Base-by-base conservation (phyloP, 64 coral and sea anemone genomes). In the Stichodactyla mertensii region DNA sequence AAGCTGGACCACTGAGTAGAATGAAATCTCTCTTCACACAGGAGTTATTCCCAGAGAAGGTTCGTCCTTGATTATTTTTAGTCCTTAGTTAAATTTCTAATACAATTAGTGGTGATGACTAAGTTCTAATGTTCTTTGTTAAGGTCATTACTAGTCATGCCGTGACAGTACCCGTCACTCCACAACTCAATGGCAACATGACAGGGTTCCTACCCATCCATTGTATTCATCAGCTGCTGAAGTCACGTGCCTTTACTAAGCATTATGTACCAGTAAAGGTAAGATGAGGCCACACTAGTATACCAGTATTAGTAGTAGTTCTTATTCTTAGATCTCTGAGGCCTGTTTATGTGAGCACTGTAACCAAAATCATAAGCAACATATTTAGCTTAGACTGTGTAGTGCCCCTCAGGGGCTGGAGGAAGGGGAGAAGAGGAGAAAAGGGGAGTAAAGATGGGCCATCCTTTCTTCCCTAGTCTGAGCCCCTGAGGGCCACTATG, bases 221-320 rank as follows among this genome's bases (percentile, higher is more conserved):
- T 57, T 98, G 95, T 57, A 89, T 98, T 78, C 92, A 98, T 55
- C 95, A 98, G 54, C 79, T 98, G 84, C 84, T 98, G 1, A 91
- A 91, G 52, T 91, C 89, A 4, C 86, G 95, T 89, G 87, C 95
- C 23, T 98, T 98, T 52, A 94, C 95, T 0, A 98, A 98, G 55
- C 95, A 98, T 82, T 93, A 92, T 6, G 95, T 98, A 7, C 92
- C 92, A 85, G 95, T 98, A 10, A 98, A 98, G 89, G 95, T 98
- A 13, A 58, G 87, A 11, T 59, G 6, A 54, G 13, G 5, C 52
- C 14, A 61, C 20, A 69, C 31, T 64, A 20, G 53, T 52, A 59
- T 45, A 45, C 22, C 62, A 66, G 19, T 66, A 61, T 16, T 5
- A 15, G 59, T 16, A 45, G 10, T 36, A 64, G 36, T 45, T 45